Evolutionary conservation across 2,113 vertebrate genomes (phyloP).

Genomic region (Baryphthengus martii): DNA sequence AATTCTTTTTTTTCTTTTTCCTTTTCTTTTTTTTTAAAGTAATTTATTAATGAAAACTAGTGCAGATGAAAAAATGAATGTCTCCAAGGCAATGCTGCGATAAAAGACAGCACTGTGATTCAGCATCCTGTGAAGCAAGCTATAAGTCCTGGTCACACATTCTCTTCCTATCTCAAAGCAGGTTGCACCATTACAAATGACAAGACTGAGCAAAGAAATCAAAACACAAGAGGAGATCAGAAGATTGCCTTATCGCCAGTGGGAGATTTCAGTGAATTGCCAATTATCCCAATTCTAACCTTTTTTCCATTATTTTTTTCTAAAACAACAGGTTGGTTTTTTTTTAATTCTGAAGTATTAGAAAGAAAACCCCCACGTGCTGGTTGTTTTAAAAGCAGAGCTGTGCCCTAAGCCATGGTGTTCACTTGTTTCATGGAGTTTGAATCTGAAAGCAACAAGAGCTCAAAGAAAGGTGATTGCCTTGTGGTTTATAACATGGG

Average conservation of each 20-base stretch:
- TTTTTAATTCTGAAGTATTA: not conserved
- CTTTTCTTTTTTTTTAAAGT: not conserved
- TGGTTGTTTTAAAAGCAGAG: not conserved
- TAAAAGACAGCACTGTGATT: constrained; percentile 32
- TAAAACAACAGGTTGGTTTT: not conserved
- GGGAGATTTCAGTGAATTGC: not conserved
- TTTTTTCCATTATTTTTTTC: not conserved
- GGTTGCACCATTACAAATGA: not conserved
- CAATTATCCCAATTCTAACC: not conserved
- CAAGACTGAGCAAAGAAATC: not conserved
- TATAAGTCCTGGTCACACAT: not conserved
- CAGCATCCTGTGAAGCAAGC: not conserved
- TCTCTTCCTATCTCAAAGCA: not conserved
- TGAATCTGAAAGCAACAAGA: not conserved
- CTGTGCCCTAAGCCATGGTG: not conserved
- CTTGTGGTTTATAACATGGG: not conserved
- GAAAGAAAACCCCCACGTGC: not conserved
- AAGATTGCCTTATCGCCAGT: not conserved
- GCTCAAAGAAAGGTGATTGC: not conserved
- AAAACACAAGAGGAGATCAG: not conserved
- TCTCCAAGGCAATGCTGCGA: not conserved
- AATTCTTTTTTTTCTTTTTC: not conserved
- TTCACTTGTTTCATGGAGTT: not conserved
- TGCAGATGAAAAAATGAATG: not conserved
- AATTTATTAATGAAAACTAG: constrained; percentile 54